Percentiles rank a stretch among this genome's conserved stretches.
These are phyloP conservation scores for Ypsolopha sequella DNA, from an alignment of 2,888 invertebrate species.

Conservation along the genomic window DNA sequence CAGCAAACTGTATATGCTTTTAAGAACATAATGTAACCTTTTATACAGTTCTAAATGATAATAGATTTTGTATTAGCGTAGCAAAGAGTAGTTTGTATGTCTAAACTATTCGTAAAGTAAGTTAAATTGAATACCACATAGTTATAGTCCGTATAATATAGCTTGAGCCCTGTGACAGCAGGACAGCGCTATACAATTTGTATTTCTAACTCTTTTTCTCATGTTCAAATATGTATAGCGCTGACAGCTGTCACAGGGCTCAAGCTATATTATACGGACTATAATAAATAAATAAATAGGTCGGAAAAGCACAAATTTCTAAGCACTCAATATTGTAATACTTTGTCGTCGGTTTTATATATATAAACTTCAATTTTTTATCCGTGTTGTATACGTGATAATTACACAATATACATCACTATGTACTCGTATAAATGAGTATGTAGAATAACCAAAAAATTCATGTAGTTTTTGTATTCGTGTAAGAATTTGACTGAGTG, in stretches of 20 bases:
- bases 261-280: no score
- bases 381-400: conserved; percentile 48
- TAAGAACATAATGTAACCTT: conserved; percentile 26
- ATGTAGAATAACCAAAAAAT: conserved; percentile 29
- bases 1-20: not conserved
- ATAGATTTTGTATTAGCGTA: conserved; percentile 48
- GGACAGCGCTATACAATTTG: no score
- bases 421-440: conserved; percentile 11
- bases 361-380: conserved; percentile 24
- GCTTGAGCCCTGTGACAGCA: no score
- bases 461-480: conserved; percentile 37
- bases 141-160: no score
- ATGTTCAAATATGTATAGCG: no score
- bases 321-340: conserved; percentile 36
- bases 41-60: conserved; percentile 36
- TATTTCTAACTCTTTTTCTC: no score
- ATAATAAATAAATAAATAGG: no score
- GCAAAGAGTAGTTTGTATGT: conserved; percentile 25
- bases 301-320: conserved; percentile 49
- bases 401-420: conserved; percentile 18
- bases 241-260: no score
- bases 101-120: conserved; percentile 15
- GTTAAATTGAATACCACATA: conserved; percentile 10
- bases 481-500: conserved; percentile 23
- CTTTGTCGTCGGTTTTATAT: conserved; percentile 31